Conservation (phyloP, 2,797 vertebrate genomes). For the Allobates femoralis region DNA sequence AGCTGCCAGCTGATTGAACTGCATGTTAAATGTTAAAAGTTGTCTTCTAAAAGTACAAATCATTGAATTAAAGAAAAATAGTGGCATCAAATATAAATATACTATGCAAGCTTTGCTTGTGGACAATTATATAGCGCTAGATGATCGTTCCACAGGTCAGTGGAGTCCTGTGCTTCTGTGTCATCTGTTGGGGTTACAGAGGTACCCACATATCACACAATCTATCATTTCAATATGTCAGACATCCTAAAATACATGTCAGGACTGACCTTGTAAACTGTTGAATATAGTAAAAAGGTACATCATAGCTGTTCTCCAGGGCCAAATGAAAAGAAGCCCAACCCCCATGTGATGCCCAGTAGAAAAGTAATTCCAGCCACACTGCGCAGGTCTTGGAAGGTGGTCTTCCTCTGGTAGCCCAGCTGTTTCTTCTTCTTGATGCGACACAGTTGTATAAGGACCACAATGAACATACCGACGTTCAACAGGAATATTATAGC, state of each 20-base stretch:
- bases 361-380: conserved; percentile 86
- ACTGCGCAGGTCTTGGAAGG: conserved; percentile 86
- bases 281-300: conserved; percentile 95
- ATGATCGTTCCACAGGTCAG: not conserved
- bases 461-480: conserved; percentile 89
- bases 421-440: conserved; percentile 95
- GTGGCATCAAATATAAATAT: not conserved
- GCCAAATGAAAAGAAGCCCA: conserved; percentile 92
- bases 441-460: conserved; percentile 89
- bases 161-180: not conserved
- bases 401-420: conserved; percentile 83
- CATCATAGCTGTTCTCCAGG: conserved; percentile 82
- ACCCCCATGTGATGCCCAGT: conserved; percentile 95
- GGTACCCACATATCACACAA: not conserved
- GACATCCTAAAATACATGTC: not conserved
- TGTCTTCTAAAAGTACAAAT: not conserved
- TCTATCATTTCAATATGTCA: not conserved
- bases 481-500: conserved; percentile 85
- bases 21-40: too few relatives aligned
- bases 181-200: not conserved
- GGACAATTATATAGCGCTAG: not conserved
- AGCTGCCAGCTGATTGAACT: too few relatives aligned
- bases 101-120: not conserved
- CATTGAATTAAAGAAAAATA: not conserved
- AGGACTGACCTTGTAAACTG: conserved; percentile 87